Evolutionary conservation across 2,888 invertebrate species (phyloP), one percentile per base, ranked within the genome.

Genomic region (Salpingus planirostris): DNA sequence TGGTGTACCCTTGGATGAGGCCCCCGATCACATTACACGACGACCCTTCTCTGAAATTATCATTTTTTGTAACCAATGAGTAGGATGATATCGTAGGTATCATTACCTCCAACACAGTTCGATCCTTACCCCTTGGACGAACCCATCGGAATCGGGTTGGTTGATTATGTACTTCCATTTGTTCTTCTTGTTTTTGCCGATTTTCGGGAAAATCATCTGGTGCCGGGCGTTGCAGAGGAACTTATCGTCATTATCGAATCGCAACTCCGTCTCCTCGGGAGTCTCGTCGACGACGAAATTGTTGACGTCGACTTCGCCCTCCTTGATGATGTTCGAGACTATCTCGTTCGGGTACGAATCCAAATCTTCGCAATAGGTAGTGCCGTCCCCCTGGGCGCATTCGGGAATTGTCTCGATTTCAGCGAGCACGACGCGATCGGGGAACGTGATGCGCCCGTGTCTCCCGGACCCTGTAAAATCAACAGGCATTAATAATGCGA

Each of bases 331-430:
- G 12, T 11, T 27, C 22, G 15, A 11, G 2, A 36, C 12, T 22
- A 25, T 25, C 10, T 32, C 15, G 13, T 11, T 15, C 7, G 36
- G 36, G 15, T 36, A 36, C 11, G 3, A 3, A 2, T 24, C 29
- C 4, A 32, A 11, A 3, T 36, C 22, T 21, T 36, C 36, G 23
- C 36, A 36, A 13, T 25, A 36, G 2, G 24, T 28, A n/a, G n/a
- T n/a, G n/a, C n/a, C n/a, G n/a, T n/a, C n/a, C n/a, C n/a, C 24
- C 11, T 37, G 22, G 2, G 40, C 30, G 21, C 40, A 40, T 22
- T 34, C 34, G 10, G 59, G 57, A 12, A 31, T 21, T 1, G n/a
- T n/a, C n/a, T n/a, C n/a, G n/a, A n/a, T n/a, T n/a, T n/a, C n/a
- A n/a, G n/a, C n/a, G n/a, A n/a, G n/a, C n/a, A n/a, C n/a, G n/a